These are phyloP conservation scores for Parapsyche elsis DNA, from an alignment of 1,140 invertebrate species.

Conservation along the genomic window DNA sequence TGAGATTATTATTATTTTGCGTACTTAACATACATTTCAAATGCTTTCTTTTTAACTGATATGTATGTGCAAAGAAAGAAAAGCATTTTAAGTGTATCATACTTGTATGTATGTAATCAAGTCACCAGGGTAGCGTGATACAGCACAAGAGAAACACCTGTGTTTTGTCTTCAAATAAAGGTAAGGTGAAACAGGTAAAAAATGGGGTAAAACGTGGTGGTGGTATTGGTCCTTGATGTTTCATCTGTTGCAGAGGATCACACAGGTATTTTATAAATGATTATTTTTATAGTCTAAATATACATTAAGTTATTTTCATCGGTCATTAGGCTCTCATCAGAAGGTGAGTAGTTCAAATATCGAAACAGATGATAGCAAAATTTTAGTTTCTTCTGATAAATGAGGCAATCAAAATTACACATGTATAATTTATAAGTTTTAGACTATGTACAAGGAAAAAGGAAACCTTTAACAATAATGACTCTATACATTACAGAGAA, in stretches of 20 bases:
- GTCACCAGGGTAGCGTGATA: too few relatives aligned
- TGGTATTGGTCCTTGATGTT: neutral
- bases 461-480: slow-evolving; percentile 36
- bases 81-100: too few relatives aligned
- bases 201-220: neutral
- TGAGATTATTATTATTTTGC: too few relatives aligned
- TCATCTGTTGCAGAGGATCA: slow-evolving; percentile 8
- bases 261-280: neutral
- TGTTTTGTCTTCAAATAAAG: neutral
- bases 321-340: slow-evolving; percentile 20
- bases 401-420: slow-evolving; percentile 14
- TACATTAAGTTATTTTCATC: neutral
- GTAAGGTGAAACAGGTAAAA: slow-evolving; percentile 11
- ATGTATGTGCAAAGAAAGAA: too few relatives aligned
- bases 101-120: too few relatives aligned
- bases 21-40: too few relatives aligned
- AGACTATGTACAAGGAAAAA: slow-evolving; percentile 19
- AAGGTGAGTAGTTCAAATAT: slow-evolving; percentile 21
- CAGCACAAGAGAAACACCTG: neutral
- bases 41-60: too few relatives aligned
- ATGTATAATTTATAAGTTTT: slow-evolving; percentile 27
- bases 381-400: slow-evolving; percentile 13
- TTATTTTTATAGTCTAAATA: neutral
- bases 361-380: slow-evolving; percentile 10
- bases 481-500: slow-evolving; percentile 43